Base-by-base conservation (phyloP, 2,797 vertebrate species). In the Oophaga sylvatica region DNA sequence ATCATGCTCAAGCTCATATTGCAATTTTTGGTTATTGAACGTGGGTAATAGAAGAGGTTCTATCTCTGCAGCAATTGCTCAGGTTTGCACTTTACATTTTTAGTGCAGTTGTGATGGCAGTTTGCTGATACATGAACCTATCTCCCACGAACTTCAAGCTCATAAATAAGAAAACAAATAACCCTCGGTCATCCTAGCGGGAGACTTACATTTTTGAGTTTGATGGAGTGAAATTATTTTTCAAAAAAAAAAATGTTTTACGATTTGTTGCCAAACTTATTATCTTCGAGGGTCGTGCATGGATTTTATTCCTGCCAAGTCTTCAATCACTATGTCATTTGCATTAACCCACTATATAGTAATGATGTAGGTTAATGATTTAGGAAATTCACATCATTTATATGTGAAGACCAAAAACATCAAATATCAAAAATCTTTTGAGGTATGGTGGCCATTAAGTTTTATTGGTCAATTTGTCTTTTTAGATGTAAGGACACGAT, bases 101-200 rank as follows among this genome's bases (percentile, higher is more conserved):
- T 29, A 75, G 41, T 62, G 78, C 53, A 45, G 76, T 86, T 26
- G 56, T 79, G 75, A 60, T 63, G 48, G 16, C 56, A 60, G 77
- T 84, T 92, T 94, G 92, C 92, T 93, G 92, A 93, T 93, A 89
- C 85, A 93, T 93, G 93, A 92, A 91, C 92, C 91, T 91, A 91
- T 91, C 92, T 93, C 41, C 88, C 92, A 91, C 94, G 92, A 92
- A 91, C 92, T 92, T 90, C 91, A 91, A 91, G 89, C 91, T 93
- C 91, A 93, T 93, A 93, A 73, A 87, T 91, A 92, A 91, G 85
- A 91, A 93, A 94, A 92, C 90, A 93, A 91, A 90, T 89, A 94
- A 90, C 90, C 86, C 83, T 79, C 88, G 91, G 90, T 92, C 90
- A 92, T 87, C 85, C 90, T 95, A 91, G 91, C 93, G 94, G 17